Percentiles rank a stretch among this genome's conserved stretches.
These are phyloP conservation scores for Scolopax rusticola DNA, from an alignment of 2,797 vertebrate genomes.

Conservation along the genomic window DNA sequence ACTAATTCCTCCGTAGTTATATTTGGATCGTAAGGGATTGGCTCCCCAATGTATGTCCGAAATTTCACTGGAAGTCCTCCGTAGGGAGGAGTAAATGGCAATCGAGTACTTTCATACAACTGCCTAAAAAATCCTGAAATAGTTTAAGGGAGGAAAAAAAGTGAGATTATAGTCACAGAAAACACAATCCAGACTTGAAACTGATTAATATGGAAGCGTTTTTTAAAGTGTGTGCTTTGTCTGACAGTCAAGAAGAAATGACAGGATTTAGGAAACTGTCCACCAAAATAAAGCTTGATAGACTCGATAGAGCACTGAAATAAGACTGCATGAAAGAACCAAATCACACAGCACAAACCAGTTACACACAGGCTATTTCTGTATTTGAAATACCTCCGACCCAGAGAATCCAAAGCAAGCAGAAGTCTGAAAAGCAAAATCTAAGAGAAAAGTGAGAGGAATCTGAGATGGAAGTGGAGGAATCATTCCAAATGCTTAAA, in stretches of 20 bases:
- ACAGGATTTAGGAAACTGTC: neutral
- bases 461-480: neutral
- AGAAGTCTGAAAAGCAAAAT: neutral
- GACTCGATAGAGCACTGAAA: neutral
- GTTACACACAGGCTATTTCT: neutral
- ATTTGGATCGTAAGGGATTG: constrained; percentile 92
- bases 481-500: neutral
- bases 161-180: neutral
- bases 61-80: constrained; percentile 98
- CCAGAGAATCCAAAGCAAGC: neutral
- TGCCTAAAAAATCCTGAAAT: constrained; percentile 86
- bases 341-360: neutral
- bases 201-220: neutral
- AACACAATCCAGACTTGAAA: neutral
- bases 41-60: constrained; percentile 93
- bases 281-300: neutral
- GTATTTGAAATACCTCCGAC: neutral
- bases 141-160: neutral
- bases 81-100: constrained; percentile 88
- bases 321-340: neutral
- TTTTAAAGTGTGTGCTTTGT: neutral
- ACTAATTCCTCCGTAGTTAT: constrained; percentile 88
- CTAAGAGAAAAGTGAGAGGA: neutral
- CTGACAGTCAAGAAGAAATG: neutral
- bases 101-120: constrained; percentile 91